Evolutionary conservation across 2,113 vertebrate genomes (phyloP).

Genomic region (Hystrix cristata): DNA sequence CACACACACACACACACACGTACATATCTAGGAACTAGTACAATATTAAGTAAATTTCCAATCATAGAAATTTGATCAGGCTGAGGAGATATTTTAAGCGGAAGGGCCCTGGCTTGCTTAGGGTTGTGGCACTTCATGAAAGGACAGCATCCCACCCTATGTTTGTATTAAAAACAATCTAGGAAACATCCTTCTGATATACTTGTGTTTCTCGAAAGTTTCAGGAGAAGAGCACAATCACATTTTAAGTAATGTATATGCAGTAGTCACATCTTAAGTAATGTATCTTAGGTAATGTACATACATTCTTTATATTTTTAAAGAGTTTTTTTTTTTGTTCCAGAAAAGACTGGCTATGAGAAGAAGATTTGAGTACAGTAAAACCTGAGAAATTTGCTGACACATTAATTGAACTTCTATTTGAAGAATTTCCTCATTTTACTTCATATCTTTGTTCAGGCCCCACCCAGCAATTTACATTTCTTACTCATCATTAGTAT

Average conservation of each 20-base stretch:
- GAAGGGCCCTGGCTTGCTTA: neutral
- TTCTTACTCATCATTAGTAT: neutral
- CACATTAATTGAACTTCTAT: neutral
- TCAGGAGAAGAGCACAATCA: neutral
- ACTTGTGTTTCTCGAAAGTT: neutral
- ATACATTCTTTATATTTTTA: neutral
- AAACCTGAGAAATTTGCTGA: neutral
- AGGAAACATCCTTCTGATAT: neutral
- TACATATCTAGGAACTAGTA: slow-evolving; percentile 11
- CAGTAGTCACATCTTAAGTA: neutral
- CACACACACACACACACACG: neutral
- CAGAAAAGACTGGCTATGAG: neutral
- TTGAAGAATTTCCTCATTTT: slow-evolving; percentile 6
- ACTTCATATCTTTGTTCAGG: neutral
- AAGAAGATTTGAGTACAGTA: neutral
- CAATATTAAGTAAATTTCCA: slow-evolving; percentile 35
- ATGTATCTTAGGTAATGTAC: neutral
- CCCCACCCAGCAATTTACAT: neutral
- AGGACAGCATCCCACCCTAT: neutral
- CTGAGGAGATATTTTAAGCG: slow-evolving; percentile 42
- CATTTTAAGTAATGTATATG: neutral
- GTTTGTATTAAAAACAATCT: neutral
- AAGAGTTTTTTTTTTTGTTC: neutral
- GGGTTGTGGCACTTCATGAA: neutral
- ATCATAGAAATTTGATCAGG: neutral